These are phyloP conservation scores for Platanista minor DNA, from an alignment of 2,113 vertebrate species.

Conservation along the genomic window DNA sequence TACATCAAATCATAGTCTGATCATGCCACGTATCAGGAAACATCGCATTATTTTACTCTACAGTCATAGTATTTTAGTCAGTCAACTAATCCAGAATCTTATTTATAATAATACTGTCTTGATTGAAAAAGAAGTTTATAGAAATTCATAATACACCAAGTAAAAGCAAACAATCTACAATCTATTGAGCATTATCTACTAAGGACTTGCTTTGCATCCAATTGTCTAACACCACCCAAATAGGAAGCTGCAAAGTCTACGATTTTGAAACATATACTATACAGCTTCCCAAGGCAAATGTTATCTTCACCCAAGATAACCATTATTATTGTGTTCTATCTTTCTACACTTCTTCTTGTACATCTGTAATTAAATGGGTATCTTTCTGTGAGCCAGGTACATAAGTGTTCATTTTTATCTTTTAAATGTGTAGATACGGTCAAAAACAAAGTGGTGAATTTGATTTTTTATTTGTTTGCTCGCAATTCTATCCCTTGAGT, in stretches of 20 bases:
- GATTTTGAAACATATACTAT: not conserved
- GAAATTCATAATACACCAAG: not conserved
- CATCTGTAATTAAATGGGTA: not conserved
- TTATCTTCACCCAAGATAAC: not conserved
- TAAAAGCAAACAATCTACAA: not conserved
- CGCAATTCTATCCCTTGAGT: not conserved
- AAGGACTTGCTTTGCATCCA: not conserved
- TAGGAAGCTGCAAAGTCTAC: not conserved
- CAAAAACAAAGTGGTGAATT: not conserved
- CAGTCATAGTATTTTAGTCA: not conserved
- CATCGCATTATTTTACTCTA: not conserved
- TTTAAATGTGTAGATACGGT: not conserved
- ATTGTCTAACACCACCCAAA: not conserved
- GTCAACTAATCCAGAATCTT: not conserved
- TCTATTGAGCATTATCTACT: not conserved
- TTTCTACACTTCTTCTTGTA: not conserved
- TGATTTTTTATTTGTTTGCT: not conserved
- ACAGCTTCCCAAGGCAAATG: not conserved
- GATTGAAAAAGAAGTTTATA: not conserved
- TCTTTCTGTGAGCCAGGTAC: not conserved
- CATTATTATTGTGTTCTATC: not conserved
- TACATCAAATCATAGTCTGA: not conserved
- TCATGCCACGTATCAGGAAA: not conserved
- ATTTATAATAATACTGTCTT: not conserved
- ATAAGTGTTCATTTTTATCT: not conserved